Base-by-base conservation (phyloP, 2,888 invertebrate species). In the Trachelus tabidus region DNA sequence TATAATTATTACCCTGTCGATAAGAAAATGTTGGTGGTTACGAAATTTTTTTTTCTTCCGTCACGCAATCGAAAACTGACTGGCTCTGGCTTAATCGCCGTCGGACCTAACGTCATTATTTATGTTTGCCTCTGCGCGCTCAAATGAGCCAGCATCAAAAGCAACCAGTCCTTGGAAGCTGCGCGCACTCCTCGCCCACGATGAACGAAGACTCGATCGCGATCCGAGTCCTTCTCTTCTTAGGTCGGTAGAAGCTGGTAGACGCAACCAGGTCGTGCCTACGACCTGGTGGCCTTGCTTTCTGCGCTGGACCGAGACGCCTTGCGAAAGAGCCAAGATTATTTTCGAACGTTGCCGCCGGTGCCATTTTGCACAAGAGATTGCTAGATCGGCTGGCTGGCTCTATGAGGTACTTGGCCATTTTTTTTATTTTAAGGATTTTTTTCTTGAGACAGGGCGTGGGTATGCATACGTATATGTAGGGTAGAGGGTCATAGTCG, bases 281-380 rank as follows among this genome's bases (percentile, higher is more conserved):
- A 86, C 87, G 85, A 88, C 86, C 88, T 79, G 88, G 80, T 84
- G 88, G 86, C 89, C 89, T 89, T 88, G 88, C 86, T 87, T 81
- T 84, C 82, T 82, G 85, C 86, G 81, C 84, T 88, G 86, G 87
- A 89, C 89, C 87, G 88, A 86, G 85, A 88, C 89, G 84, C 34
- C 83, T 87, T 87, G 83, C 86, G 85, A 85, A 86, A 87, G 71
- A 73, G 76, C 79, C 79, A 80, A 79, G 80, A 86, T 86, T 83
- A 84, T 86, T 87, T 87, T 83, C 81, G 81, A 83, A 84, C 82
- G 74, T 71, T 12, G 34, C 71, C 31, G 56, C 56, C 56, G 56
- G 56, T 56, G 56, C 56, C 56, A 56, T 56, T 56, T 56, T 56
- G 23, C 56, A 56, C 56, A 56, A 56, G 56, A 56, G 56, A 56